These are phyloP conservation scores for Menidia beryllina DNA, from an alignment of 2,113 vertebrate species.

Conservation along the genomic window DNA sequence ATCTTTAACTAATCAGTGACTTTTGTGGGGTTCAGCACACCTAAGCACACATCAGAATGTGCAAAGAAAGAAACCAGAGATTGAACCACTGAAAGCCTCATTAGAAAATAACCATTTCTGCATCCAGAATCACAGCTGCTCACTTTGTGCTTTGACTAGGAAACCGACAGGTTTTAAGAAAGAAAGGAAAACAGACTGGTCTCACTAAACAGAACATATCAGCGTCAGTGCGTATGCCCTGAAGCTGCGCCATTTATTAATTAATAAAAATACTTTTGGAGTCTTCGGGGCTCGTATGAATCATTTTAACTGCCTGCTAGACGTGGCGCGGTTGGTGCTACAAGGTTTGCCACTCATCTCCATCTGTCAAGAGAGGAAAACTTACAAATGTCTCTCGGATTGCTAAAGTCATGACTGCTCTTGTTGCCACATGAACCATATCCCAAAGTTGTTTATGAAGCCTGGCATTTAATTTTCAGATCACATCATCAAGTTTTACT, in stretches of 20 bases:
- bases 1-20: too few relatives aligned
- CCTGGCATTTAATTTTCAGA: background rate
- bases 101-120: background rate
- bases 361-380: background rate
- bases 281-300: background rate
- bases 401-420: background rate
- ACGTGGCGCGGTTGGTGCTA: too few relatives aligned
- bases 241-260: background rate
- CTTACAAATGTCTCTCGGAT: background rate
- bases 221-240: slow-evolving; percentile 1
- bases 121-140: background rate
- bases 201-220: background rate
- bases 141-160: background rate
- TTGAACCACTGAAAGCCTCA: background rate
- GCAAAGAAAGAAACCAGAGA: background rate
- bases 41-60: background rate
- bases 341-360: background rate
- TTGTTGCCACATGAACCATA: background rate
- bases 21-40: background rate
- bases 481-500: background rate
- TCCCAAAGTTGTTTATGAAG: background rate
- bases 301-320: background rate
- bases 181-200: background rate
- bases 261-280: slow-evolving; percentile 2
- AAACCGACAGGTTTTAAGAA: background rate